Evolutionary conservation across 2,888 invertebrate species (phyloP).

Genomic region (Agapostemon virescens): DNA sequence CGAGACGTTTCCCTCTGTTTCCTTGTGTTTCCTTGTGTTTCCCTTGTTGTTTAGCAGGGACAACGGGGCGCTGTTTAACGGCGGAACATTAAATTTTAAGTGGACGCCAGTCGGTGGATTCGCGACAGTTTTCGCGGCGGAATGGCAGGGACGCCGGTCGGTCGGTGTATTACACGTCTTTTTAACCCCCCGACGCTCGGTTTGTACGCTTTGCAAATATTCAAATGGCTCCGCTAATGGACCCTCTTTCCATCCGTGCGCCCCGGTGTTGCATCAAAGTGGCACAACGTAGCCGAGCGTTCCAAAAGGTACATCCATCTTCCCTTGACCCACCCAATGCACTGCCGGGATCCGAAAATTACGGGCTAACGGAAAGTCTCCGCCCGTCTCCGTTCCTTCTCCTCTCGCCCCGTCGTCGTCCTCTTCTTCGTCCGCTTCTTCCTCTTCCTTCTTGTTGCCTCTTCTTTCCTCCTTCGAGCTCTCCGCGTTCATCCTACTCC

Average conservation of each 20-base stretch:
- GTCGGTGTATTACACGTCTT: slow-evolving; percentile 76
- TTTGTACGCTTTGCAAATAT: slow-evolving; percentile 79
- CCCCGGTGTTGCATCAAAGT: slow-evolving; percentile 75
- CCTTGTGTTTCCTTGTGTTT: too few species aligned
- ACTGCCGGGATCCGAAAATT: slow-evolving; percentile 75
- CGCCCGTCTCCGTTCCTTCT: slow-evolving; percentile 28
- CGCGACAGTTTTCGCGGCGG: slow-evolving; percentile 74
- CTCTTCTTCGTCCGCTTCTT: background rate
- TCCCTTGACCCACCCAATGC: slow-evolving; percentile 70
- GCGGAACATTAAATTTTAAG: slow-evolving; percentile 72
- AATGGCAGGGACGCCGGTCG: slow-evolving; percentile 75
- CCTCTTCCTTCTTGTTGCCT: slow-evolving; percentile 1
- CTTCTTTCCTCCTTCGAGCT: too few species aligned
- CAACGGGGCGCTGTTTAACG: slow-evolving; percentile 16
- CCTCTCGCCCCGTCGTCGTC: slow-evolving; percentile 8
- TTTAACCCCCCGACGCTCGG: slow-evolving; percentile 74
- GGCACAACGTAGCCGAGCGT: slow-evolving; percentile 66
- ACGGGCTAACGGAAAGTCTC: slow-evolving; percentile 73
- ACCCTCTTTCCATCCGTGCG: slow-evolving; percentile 62
- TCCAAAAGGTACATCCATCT: slow-evolving; percentile 76
- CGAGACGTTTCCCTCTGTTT: background rate
- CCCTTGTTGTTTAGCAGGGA: background rate
- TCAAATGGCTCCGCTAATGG: slow-evolving; percentile 79
- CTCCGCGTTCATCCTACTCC: too few species aligned
- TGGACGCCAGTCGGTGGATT: slow-evolving; percentile 66